A percentile compares a stretch with the other conserved stretches of the same genome.
phyloP scores from a whole-genome alignment of 2,888 invertebrate genomes.

The Horisme vitalbata region DNA sequence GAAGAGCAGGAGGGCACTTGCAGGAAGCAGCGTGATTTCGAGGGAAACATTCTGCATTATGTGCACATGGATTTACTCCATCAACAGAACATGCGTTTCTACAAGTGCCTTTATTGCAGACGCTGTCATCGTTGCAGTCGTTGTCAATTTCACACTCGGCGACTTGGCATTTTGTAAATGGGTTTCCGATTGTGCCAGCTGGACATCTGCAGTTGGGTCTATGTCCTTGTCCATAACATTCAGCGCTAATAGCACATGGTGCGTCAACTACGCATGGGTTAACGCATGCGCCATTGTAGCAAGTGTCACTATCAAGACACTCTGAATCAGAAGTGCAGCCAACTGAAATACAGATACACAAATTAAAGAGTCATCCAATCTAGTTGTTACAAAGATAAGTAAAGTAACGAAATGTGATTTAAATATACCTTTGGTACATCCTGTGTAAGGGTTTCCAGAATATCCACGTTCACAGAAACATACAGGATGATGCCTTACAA shows the following conservation, averaged over 20 bases:
- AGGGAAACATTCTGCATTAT: constrained; percentile 91
- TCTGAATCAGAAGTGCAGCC: constrained; percentile 92
- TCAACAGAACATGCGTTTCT: constrained; percentile 89
- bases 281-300: constrained; percentile 91
- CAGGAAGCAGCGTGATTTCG: constrained; percentile 92
- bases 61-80: constrained; percentile 88
- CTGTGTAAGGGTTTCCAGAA: constrained; percentile 92
- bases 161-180: constrained; percentile 89
- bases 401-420: not conserved
- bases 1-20: constrained; percentile 90
- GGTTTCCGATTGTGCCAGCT: constrained; percentile 89
- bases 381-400: too few relatives aligned
- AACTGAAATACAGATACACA: constrained; percentile 74
- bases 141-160: constrained; percentile 90
- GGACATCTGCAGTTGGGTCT: constrained; percentile 91
- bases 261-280: constrained; percentile 91
- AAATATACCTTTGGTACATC: constrained; percentile 90
- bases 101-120: constrained; percentile 88
- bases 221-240: constrained; percentile 92
- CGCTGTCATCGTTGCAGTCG: constrained; percentile 90
- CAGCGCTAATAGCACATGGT: constrained; percentile 92
- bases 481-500: constrained; percentile 92
- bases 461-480: constrained; percentile 92
- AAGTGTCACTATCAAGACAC: constrained; percentile 90
- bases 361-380: too few relatives aligned